Base-by-base conservation (phyloP, 2,888 invertebrate genomes). In the Eumerus sabulonum region DNA sequence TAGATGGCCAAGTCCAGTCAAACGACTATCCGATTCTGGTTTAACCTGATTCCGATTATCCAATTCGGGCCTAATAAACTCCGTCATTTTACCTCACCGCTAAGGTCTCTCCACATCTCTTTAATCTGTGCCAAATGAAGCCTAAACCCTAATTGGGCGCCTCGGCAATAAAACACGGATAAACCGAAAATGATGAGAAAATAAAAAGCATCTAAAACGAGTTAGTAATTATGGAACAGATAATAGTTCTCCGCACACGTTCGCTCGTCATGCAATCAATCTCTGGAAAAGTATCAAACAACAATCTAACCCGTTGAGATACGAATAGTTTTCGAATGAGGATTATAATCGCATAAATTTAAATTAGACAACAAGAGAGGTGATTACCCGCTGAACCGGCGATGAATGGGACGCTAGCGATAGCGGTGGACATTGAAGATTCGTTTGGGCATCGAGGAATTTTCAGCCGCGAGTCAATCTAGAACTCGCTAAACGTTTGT, bases 301-400 rank as follows among this genome's bases (percentile, higher is more conserved):
- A 2, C 27, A 27, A 27, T 27, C 27, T 7, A 27, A 27, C 27
- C 27, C 27, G 27, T 27, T 27, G 2, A 7, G 27, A 27, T 27
- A 27, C 27, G 42, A 42, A 70, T 70, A 70, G 27, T 27, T 27
- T 27, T 27, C 7, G 27, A 7, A 27, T 47, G 51, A 57, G 57
- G 63, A 73, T 73, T 79, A 73, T 63, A 79, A 79, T 68, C 68
- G 42, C 51, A 73, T 79, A 79, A 73, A 79, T 79, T 68, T 54
- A 68, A 73, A 73, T 79, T 67, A 68, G 73, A 72, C 66, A 77
- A 71, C 71, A 47, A 51, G 50, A 57, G 35, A 40, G 45, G 67
- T 73, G 60, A 67, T 60, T 73, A 48, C 53, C 9, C 45, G 48
- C 38, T 16, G 17, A 73, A 66, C 64, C 59, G 38, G 42, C 36